These are phyloP conservation scores for Takifugu ocellatus DNA, from an alignment of 2,797 vertebrate species.

Conservation along the genomic window DNA sequence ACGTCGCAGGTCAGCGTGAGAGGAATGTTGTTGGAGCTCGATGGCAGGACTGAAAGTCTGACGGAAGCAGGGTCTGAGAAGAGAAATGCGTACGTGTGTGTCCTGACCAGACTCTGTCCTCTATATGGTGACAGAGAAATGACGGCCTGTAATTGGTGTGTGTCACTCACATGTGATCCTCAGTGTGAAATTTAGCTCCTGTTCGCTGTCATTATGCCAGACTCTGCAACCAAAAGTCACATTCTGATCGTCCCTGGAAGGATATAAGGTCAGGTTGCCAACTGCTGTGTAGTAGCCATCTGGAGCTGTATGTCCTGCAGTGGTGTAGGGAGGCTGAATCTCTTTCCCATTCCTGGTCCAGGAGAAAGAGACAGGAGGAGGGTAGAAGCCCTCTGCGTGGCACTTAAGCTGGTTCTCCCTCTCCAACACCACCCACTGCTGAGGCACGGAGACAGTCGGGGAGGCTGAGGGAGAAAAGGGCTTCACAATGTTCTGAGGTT, in stretches of 20 bases:
- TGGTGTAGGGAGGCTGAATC: slow-evolving; percentile 26
- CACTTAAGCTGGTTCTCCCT: slow-evolving; percentile 61
- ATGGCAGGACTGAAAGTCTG: slow-evolving; percentile 50
- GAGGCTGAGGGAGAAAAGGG: slow-evolving; percentile 20
- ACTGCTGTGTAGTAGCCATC: slow-evolving; percentile 62
- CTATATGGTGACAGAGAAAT: too few species aligned
- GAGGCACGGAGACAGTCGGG: slow-evolving; percentile 59
- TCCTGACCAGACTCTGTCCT: too few species aligned
- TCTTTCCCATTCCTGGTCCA: slow-evolving; percentile 66
- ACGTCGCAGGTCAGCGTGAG: slow-evolving; percentile 76
- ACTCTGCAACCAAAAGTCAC: slow-evolving; percentile 72
- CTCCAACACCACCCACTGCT: slow-evolving; percentile 63
- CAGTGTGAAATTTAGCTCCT: slow-evolving; percentile 58
- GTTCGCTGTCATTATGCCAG: slow-evolving; percentile 48
- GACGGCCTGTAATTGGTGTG: background rate
- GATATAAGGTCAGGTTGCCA: slow-evolving; percentile 60
- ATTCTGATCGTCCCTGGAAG: slow-evolving; percentile 65
- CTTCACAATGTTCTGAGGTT: background rate
- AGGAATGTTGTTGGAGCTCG: slow-evolving; percentile 38
- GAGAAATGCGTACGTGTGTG: background rate
- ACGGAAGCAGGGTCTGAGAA: slow-evolving; percentile 64
- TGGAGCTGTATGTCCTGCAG: slow-evolving; percentile 45
- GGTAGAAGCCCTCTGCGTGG: slow-evolving; percentile 67
- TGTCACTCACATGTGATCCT: slow-evolving; percentile 69
- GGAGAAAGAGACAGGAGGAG: slow-evolving; percentile 69